Percentiles rank a stretch among this genome's conserved stretches.
These are phyloP conservation scores for Haliaeetus leucogaster DNA, from an alignment of 2,113 vertebrate genomes.

Conservation along the genomic window DNA sequence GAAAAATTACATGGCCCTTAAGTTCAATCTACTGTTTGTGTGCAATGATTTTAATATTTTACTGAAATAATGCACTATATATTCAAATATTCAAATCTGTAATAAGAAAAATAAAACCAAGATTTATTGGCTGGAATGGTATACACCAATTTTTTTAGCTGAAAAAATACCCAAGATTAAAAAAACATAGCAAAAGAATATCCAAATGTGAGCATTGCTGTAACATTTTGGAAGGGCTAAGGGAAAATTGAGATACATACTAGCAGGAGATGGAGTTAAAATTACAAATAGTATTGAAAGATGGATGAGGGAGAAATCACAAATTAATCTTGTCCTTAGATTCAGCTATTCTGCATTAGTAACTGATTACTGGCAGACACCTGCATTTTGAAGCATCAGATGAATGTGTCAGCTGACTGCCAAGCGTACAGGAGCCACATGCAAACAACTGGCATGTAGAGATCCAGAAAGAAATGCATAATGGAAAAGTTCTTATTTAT, in stretches of 20 bases:
- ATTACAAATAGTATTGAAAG: neutral
- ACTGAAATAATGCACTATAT: neutral
- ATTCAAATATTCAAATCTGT: neutral
- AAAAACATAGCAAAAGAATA: neutral
- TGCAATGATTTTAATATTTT: neutral
- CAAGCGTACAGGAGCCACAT: neutral
- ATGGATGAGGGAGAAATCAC: neutral
- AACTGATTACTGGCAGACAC: neutral
- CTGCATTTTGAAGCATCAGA: neutral
- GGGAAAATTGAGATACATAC: neutral
- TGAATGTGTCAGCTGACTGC: neutral
- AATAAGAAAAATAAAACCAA: neutral
- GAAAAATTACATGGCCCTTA: neutral
- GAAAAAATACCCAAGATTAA: neutral
- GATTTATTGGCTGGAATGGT: neutral
- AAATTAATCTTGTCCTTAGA: neutral
- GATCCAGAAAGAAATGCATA: neutral
- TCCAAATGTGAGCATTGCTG: neutral
- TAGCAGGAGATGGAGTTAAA: conserved; percentile 11
- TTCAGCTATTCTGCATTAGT: neutral
- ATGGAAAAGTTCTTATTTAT: neutral
- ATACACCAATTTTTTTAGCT: neutral
- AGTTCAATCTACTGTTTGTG: neutral
- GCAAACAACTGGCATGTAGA: neutral
- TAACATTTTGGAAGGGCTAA: neutral